A percentile compares a stretch with the other conserved stretches of the same genome.
phyloP scores from a whole-genome alignment of 2,113 vertebrate genomes.

The Pygoscelis antarcticus region DNA sequence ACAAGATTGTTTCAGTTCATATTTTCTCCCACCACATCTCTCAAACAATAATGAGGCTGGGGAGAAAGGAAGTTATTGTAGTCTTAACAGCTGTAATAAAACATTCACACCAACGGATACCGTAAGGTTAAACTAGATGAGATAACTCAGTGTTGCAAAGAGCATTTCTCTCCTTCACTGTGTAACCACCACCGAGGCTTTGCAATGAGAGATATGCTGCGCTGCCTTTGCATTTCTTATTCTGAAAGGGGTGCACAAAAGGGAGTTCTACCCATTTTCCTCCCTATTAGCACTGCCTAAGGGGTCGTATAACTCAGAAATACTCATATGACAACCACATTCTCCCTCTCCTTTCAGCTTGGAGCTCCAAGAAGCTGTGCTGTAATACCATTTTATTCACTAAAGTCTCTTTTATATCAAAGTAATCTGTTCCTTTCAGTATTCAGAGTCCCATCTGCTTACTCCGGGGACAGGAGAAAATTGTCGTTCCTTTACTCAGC shows the following conservation, averaged over 20 bases:
- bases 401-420: neutral
- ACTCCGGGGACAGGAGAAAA: neutral
- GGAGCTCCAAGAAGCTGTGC: neutral
- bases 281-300: neutral
- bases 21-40: neutral
- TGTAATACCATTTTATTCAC: conserved; percentile 1
- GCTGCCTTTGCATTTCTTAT: neutral
- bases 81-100: neutral
- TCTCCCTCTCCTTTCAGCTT: neutral
- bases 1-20: neutral
- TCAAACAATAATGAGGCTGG: neutral
- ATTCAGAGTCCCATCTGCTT: neutral
- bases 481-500: conserved; percentile 8
- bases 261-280: neutral
- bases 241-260: neutral
- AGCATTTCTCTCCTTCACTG: neutral
- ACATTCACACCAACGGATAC: neutral
- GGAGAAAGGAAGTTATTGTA: neutral
- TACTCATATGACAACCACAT: neutral
- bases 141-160: neutral
- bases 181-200: neutral
- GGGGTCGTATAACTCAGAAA: neutral
- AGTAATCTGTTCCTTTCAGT: neutral
- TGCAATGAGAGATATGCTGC: neutral
- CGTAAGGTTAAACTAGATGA: neutral